Conservation (phyloP, 1,140 invertebrate genomes). For the Pachyrhynchus sulphureomaculatus region DNA sequence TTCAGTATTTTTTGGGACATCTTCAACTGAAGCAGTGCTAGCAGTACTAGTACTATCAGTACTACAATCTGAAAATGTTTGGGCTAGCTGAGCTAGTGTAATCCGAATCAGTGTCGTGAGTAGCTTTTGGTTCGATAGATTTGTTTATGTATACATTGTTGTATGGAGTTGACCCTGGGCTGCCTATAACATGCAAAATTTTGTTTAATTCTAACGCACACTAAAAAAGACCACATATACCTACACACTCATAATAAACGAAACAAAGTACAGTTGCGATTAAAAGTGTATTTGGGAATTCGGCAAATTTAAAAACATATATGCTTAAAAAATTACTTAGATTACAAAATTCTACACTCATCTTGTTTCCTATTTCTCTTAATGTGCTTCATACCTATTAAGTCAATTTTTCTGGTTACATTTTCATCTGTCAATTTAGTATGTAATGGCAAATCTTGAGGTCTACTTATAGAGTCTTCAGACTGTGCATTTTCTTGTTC, state of each 20-base stretch:
- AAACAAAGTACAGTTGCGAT: neutral
- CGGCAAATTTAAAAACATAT: too few species aligned
- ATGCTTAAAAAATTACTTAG: too few species aligned
- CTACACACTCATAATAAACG: too few species aligned
- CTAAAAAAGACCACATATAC: too few species aligned
- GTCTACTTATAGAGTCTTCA: constrained; percentile 22
- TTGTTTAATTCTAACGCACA: too few species aligned
- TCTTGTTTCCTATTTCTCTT: neutral
- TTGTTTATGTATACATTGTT: constrained; percentile 48
- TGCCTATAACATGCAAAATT: constrained; percentile 32
- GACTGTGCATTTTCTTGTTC: neutral
- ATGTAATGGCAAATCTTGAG: constrained; percentile 34
- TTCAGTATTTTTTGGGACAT: constrained; percentile 14
- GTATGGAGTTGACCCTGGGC: constrained; percentile 49
- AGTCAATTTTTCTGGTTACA: constrained; percentile 31
- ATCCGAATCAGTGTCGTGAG: constrained; percentile 29
- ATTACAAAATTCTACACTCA: constrained; percentile 4
- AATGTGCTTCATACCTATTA: constrained; percentile 32
- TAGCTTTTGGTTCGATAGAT: constrained; percentile 32
- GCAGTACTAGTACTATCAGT: constrained; percentile 44
- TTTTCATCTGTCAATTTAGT: constrained; percentile 21
- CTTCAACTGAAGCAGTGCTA: constrained; percentile 41
- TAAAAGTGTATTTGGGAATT: neutral
- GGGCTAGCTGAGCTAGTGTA: constrained; percentile 35
- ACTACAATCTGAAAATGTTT: constrained; percentile 46